These are phyloP conservation scores for Dicrostonyx torquatus DNA, from an alignment of 2,797 vertebrate genomes.

Conservation along the genomic window DNA sequence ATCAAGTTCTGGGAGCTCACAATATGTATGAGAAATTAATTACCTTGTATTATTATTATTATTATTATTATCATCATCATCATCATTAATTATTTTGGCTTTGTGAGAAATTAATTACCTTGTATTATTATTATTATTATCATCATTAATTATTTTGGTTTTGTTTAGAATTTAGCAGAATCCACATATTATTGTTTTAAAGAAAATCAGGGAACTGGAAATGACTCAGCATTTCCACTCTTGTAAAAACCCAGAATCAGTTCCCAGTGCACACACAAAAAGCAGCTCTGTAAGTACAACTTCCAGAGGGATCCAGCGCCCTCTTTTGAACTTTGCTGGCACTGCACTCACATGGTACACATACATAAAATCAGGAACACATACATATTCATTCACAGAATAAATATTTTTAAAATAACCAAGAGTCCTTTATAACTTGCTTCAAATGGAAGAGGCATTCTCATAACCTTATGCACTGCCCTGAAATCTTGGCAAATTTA, in stretches of 20 bases:
- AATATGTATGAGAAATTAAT: conserved; percentile 53
- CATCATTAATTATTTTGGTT: too few relatives aligned
- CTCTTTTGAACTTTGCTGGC: not conserved
- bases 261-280: not conserved
- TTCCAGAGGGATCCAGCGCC: not conserved
- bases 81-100: too few relatives aligned
- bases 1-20: not conserved
- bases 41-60: not conserved
- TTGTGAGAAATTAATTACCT: conserved; percentile 44
- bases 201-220: not conserved
- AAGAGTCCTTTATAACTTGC: not conserved
- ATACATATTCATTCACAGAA: not conserved
- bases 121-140: not conserved
- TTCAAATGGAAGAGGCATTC: conserved; percentile 56
- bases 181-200: conserved; percentile 26
- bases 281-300: not conserved
- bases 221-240: not conserved
- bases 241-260: not conserved
- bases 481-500: conserved; percentile 65
- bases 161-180: not conserved
- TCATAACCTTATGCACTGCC: conserved; percentile 45
- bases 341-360: not conserved
- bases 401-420: not conserved
- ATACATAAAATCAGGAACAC: not conserved
- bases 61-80: too few relatives aligned